Percentiles rank a stretch among this genome's conserved stretches.
These are phyloP conservation scores for Cryptocephalus primarius DNA, from an alignment of 2,888 invertebrate species.

Conservation along the genomic window DNA sequence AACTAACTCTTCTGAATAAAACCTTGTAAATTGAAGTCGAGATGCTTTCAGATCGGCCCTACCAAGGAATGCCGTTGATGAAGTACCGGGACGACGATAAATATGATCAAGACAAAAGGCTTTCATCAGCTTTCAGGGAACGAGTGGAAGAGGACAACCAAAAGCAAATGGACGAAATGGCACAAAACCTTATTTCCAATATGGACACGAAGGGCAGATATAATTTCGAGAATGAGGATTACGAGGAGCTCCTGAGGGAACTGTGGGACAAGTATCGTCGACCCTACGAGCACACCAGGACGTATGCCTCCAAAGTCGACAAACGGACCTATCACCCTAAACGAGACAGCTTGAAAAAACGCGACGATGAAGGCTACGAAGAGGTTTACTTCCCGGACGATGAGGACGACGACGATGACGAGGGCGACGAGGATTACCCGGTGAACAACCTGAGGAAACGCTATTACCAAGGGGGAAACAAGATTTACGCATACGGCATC, in stretches of 20 bases:
- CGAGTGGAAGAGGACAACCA: constrained; percentile 43
- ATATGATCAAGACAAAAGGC: constrained; percentile 28
- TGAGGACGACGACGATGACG: constrained; percentile 14
- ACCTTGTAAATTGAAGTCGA: too few species aligned
- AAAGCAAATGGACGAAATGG: constrained; percentile 27
- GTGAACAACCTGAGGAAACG: constrained; percentile 13
- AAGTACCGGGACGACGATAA: constrained; percentile 12
- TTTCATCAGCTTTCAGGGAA: constrained; percentile 46
- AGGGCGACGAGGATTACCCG: constrained; percentile 14
- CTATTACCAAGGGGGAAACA: constrained; percentile 14
- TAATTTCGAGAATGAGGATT: constrained; percentile 21
- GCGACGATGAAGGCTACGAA: constrained; percentile 4
- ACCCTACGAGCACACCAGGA: constrained; percentile 23
- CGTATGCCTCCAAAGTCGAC: constrained; percentile 22
- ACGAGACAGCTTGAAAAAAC: constrained; percentile 9
- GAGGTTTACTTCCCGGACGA: constrained; percentile 11
- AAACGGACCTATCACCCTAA: constrained; percentile 19
- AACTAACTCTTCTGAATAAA: too few species aligned
- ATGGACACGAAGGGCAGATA: constrained; percentile 22
- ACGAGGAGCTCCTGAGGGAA: constrained; percentile 43
- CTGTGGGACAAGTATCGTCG: constrained; percentile 41
- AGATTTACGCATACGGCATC: constrained; percentile 14
- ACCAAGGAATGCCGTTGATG: constrained; percentile 9
- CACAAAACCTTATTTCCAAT: constrained; percentile 24
- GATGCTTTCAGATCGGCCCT: constrained; percentile 4